Base-by-base conservation (phyloP, 2,888 invertebrate genomes). In the Torymus aiolomorphi region DNA sequence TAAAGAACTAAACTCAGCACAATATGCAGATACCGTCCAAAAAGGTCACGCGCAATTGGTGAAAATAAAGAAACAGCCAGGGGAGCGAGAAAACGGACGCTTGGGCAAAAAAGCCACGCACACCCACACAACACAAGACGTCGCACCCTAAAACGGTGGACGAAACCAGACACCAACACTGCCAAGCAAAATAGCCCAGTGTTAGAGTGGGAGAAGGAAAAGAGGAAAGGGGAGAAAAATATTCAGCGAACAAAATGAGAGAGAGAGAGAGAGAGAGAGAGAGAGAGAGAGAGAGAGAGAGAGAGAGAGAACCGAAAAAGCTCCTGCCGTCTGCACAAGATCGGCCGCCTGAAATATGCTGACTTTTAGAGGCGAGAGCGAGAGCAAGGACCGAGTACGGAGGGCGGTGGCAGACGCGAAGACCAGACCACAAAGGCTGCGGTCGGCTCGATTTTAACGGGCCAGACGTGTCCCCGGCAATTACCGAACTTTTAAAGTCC, bases 401-500 rank as follows among this genome's bases (percentile, higher is more conserved):
- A 20, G 16, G 13, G 18, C 81, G 75, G 76, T 78, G 80, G 63
- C 65, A 66, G 83, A 80, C 51, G 65, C 51, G 56, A 65, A 59
- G 67, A 76, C 24, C 83, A 86, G 84, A 89, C 89, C 89, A 87
- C 90, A 89, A 88, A 87, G 88, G 87, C 89, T 89, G 88, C 83
- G 89, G 89, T 89, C 86, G 87, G 87, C 88, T 89, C 87, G 86
- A 90, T 90, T 90, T 89, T 89, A 88, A 87, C 86, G 84, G 83
- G 86, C 31, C 87, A 87, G 89, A 89, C 89, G 87, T 89, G 88
- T 89, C 88, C 88, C 84, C 88, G 85, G 87, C 88, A 90, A 90
- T 90, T 90, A 90, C 86, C 86, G 86, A 88, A 88, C 88, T 89
- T 89, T 89, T 88, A 88, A 88, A 89, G 86, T 87, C 86, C 85